phyloP scores from a whole-genome alignment of 2,113 vertebrate species.

The Poicephalus meyeri region DNA sequence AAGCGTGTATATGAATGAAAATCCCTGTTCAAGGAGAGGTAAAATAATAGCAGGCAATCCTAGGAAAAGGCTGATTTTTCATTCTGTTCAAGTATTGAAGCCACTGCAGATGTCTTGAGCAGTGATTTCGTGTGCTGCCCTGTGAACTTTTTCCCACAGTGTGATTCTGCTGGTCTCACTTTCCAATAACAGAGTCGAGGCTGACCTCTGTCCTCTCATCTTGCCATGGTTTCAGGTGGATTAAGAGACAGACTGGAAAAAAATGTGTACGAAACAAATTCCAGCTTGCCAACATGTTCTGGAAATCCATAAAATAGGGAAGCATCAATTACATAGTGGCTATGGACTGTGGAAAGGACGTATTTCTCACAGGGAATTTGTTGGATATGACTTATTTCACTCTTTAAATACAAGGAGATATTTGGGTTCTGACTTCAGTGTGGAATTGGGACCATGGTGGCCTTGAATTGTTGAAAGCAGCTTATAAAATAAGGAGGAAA shows the following conservation, averaged over 20 bases:
- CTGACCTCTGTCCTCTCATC: background rate
- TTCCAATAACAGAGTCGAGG: background rate
- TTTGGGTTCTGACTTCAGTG: background rate
- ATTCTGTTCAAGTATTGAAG: background rate
- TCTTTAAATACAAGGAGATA: background rate
- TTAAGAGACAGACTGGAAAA: background rate
- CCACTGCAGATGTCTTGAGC: background rate
- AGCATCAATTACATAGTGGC: background rate
- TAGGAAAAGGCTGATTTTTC: background rate
- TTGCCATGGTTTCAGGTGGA: background rate
- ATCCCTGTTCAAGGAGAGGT: background rate
- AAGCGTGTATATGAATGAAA: background rate
- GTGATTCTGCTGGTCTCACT: background rate
- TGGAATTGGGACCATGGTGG: fast-evolving
- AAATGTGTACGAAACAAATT: background rate
- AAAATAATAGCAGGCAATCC: background rate
- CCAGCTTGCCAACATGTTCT: background rate
- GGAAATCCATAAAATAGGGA: background rate
- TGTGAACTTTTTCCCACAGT: background rate
- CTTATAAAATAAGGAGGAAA: background rate
- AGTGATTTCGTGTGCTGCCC: background rate
- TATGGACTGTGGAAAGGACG: background rate
- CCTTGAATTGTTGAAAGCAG: background rate
- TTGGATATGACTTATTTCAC: fast-evolving
- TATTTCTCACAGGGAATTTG: background rate